Percentiles rank a stretch among this genome's conserved stretches.
Evolutionary conservation across 2,888 invertebrate genomes (phyloP).

Genomic region (Heliconius charithonia): DNA sequence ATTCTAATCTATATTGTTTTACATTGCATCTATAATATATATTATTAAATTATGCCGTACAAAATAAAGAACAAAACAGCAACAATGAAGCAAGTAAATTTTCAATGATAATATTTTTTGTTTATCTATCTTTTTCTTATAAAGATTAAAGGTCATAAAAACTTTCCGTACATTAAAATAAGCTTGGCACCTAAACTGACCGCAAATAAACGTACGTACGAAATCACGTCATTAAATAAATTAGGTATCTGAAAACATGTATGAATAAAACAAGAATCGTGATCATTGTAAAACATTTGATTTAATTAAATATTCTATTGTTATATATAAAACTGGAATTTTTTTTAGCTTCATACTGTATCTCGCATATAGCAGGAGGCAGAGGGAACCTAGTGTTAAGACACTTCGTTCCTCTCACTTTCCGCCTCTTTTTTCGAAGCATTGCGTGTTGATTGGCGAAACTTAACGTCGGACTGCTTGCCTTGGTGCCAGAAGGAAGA

Average conservation of each 20-base stretch:
- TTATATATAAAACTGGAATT: background rate
- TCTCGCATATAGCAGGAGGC: no score
- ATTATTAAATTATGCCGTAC: background rate
- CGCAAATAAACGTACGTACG: background rate
- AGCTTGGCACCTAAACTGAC: background rate
- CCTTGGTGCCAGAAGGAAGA: no score
- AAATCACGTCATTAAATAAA: constrained; percentile 18
- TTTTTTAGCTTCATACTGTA: no score
- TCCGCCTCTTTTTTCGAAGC: no score
- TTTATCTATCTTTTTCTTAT: background rate
- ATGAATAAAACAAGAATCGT: background rate
- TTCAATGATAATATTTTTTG: background rate
- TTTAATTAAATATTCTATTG: background rate
- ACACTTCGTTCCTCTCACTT: no score
- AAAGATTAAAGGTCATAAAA: constrained; percentile 4
- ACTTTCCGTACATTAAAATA: constrained; percentile 1
- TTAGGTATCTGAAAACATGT: background rate
- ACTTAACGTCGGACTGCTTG: no score
- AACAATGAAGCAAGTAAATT: background rate
- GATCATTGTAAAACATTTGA: background rate
- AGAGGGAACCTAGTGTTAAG: no score
- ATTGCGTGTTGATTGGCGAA: no score
- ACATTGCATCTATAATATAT: background rate
- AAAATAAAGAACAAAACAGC: background rate
- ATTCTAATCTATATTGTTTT: background rate